Evolutionary conservation across 2,113 vertebrate species (phyloP).

Genomic region (Ranitomeya imitator): DNA sequence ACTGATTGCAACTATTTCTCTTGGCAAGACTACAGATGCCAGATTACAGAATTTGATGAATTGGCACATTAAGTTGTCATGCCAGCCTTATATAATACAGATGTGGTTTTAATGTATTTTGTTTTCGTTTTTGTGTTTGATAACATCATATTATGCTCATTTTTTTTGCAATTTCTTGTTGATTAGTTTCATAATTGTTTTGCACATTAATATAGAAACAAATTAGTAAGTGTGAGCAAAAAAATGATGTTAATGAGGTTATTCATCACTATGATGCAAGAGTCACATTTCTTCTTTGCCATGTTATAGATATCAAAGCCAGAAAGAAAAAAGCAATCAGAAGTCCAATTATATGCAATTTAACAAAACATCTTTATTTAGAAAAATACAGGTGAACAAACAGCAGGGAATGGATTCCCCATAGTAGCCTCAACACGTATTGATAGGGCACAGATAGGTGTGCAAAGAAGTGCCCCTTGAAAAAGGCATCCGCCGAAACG

Average conservation of each 20-base stretch:
- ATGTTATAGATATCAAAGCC: too few relatives aligned
- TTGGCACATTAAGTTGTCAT: slow-evolving; percentile 47
- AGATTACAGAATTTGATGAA: slow-evolving; percentile 16
- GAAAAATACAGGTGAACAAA: too few relatives aligned
- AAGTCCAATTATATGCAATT: too few relatives aligned
- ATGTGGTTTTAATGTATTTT: slow-evolving; percentile 36
- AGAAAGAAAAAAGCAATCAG: too few relatives aligned
- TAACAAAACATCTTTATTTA: too few relatives aligned
- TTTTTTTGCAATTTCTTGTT: slow-evolving; percentile 40
- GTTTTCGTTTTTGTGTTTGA: slow-evolving; percentile 20
- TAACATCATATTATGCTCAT: slow-evolving; percentile 25
- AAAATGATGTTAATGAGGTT: slow-evolving; percentile 4
- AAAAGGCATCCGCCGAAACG: too few relatives aligned
- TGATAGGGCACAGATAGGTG: too few relatives aligned
- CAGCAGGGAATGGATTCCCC: too few relatives aligned
- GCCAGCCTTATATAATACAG: slow-evolving; percentile 31
- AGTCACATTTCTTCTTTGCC: not conserved
- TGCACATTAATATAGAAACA: slow-evolving; percentile 38
- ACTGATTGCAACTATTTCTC: not conserved
- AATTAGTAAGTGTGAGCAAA: slow-evolving; percentile 23
- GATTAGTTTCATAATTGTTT: slow-evolving; percentile 44
- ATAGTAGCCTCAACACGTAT: too few relatives aligned
- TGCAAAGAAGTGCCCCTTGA: too few relatives aligned
- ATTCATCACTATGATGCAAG: slow-evolving; percentile 8
- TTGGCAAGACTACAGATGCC: slow-evolving; percentile 34